Evolutionary conservation across 1,140 invertebrate species (phyloP), one percentile per base, ranked within the genome.

Genomic region (Ruditapes philippinarum): DNA sequence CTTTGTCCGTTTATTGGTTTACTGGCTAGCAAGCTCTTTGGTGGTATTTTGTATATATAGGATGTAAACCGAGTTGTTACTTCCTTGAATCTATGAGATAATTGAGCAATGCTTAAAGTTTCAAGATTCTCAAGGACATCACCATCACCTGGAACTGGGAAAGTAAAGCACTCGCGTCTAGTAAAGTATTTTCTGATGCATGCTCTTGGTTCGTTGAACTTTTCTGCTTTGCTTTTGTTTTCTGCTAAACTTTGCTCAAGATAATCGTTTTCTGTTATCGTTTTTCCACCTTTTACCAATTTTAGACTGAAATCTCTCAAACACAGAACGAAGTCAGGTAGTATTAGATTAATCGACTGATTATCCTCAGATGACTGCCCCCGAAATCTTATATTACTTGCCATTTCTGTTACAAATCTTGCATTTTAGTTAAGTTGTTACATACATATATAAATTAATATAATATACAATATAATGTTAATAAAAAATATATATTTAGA

Each of bases 251-350:
- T 33, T 9, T 17, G 3, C 14, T 70, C 65, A 4, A 70, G 28
- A 22, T 70, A 70, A 17, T 70, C 65, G 22, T 70, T 40, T 22
- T 33, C 31, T 2, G 65, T 17, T 28, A 70, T 40, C 22, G 31
- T 9, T 19, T 4, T 70, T 11, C 65, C 65, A 40, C 33, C 28
- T 70, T 19, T 33, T 17, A 33, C 7, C 11, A 70, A 12, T 70
- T 70, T 70, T 28, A 70, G 65, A 33, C 31, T 70, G 33, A 70
- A 70, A 33, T 70, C 65, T 70, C 65, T 70, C 65, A 70, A 70
- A 12, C 31, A 33, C 4, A 70, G 25, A 2, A 70, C 65, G 22
- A 70, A 28, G 11, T 40, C 65, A n/a, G 65, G 65, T 22, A 33
- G 5, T 9, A 70, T 40, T 12, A 14, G 12, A 4, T 28, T 33